These are phyloP conservation scores for Cyphomyrus discorhynchus DNA, from an alignment of 2,113 vertebrate genomes.

Conservation along the genomic window DNA sequence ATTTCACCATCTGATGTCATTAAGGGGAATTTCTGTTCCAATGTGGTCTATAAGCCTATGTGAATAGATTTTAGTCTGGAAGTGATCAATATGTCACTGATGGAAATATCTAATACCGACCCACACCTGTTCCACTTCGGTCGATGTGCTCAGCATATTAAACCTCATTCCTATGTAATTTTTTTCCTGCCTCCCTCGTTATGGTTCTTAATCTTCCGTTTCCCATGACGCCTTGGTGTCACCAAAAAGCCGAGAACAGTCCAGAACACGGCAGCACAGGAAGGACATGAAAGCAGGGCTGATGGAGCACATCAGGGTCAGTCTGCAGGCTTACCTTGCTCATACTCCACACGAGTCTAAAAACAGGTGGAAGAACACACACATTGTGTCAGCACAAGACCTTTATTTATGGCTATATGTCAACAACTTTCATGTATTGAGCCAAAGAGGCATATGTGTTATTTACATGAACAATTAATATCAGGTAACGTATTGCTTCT, in stretches of 20 bases:
- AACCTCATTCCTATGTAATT: neutral
- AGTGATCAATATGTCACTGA: neutral
- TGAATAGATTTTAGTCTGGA: neutral
- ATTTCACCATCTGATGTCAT: neutral
- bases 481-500: neutral
- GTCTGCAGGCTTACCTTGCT: constrained; percentile 43
- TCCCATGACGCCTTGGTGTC: neutral
- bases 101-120: neutral
- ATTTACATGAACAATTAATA: neutral
- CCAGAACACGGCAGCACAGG: neutral
- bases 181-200: neutral
- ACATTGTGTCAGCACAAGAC: neutral
- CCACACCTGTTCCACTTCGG: neutral
- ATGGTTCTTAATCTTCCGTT: neutral
- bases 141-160: neutral
- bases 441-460: neutral
- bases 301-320: neutral
- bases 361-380: constrained; percentile 2
- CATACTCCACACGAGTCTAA: constrained; percentile 44
- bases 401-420: neutral
- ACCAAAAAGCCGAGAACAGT: neutral
- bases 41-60: neutral
- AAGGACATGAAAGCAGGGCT: neutral
- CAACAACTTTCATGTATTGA: neutral
- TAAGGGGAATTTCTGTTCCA: neutral